Base-by-base conservation (phyloP, 92 coral and sea anemone species). In the Epizoanthus stellaris region DNA sequence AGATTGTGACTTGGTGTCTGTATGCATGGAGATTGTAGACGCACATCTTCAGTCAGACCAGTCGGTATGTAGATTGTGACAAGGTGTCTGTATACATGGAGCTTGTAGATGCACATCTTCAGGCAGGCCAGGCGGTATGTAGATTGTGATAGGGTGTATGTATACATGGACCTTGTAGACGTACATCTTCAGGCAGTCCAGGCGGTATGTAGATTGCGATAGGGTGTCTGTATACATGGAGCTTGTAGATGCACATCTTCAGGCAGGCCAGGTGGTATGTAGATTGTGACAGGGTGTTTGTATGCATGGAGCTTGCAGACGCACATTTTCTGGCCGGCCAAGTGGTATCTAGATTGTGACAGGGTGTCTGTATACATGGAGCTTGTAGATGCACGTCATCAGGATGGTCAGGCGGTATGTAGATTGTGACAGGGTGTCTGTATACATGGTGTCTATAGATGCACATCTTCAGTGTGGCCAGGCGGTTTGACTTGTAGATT, bases 21-120 rank as follows among this genome's bases (percentile, higher is more conserved):
- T 95, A 4, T 95, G 84, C 81, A 90, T 95, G 81, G 96, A 94
- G 80, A 87, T 95, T 21, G 96, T 92, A 9, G 93, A 87, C 49
- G 94, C 96, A 14, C 98, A 91, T 84, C 88, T 91, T 59, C 92
- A 89, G 10, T 90, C 95, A 47, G 92, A 88, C 73, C 94, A 95
- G 75, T 65, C 76, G 87, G 98, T 95, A 82, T 62, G 91, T 23
- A 52, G 56, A 52, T 52, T 52, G 96, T 89, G 98, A 95, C 56
- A 88, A 96, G 58, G 98, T 90, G 12, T 92, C 95, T 21, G 98
- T 95, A 13, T 52, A 52, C 36, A 30, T 30, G 4, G 96, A 94
- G 80, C 88, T 93, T 17, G 95, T 91, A 9, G 93, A 87, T 53
- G 94, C 95, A 14, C 98, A 91, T 84, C 87, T 91, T 52, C 92